Conservation (phyloP, 2,888 invertebrate species). For the Lasioglossum marginatum region DNA sequence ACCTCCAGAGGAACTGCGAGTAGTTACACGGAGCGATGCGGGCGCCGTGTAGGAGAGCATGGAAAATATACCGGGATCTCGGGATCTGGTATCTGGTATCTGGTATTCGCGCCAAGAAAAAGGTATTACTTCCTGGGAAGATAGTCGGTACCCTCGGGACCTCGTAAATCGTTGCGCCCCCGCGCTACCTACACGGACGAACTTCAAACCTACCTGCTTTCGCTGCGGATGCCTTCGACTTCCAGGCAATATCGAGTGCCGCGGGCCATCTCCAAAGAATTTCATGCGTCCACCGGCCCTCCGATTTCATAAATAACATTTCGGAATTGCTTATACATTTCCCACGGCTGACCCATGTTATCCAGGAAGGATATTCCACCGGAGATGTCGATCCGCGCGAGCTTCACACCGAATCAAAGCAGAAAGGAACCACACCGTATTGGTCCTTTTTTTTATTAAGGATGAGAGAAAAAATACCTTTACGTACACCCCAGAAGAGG, state of each 20-base stretch:
- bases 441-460: no score
- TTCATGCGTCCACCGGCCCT: conserved; percentile 53
- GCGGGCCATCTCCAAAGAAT: conserved; percentile 58
- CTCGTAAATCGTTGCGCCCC: conserved; percentile 80
- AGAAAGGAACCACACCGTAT: neutral
- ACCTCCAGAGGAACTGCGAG: conserved; percentile 38
- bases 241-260: conserved; percentile 65
- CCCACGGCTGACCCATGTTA: neutral
- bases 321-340: conserved; percentile 30
- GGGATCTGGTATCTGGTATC: conserved; percentile 66
- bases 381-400: conserved; percentile 7
- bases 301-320: conserved; percentile 44
- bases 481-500: no score
- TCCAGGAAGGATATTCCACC: neutral
- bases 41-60: conserved; percentile 32
- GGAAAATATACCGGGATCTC: conserved; percentile 59
- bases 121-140: conserved; percentile 81
- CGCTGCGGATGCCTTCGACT: conserved; percentile 66
- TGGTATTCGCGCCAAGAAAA: conserved; percentile 75
- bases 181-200: conserved; percentile 67
- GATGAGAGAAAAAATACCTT: no score
- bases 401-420: neutral
- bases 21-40: conserved; percentile 44
- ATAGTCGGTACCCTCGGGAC: conserved; percentile 81
- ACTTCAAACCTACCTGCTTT: conserved; percentile 72